Evolutionary conservation across 2,113 vertebrate genomes (phyloP).

Genomic region (Otolemur garnettii): DNA sequence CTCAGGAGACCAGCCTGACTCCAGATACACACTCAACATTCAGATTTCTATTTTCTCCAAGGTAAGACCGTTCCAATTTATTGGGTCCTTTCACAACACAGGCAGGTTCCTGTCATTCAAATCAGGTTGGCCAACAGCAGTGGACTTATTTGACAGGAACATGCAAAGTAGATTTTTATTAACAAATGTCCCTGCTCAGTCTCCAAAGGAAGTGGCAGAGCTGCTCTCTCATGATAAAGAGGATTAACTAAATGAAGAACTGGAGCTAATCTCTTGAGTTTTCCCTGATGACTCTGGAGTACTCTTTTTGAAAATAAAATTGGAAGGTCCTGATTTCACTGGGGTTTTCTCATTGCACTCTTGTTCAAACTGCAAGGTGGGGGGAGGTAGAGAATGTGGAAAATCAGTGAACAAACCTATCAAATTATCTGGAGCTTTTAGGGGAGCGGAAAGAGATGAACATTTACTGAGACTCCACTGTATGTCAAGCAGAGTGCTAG

Average conservation of each 20-base stretch:
- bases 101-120: slow-evolving; percentile 58
- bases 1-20: slow-evolving; percentile 35
- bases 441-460: not conserved
- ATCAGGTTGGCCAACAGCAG: slow-evolving; percentile 35
- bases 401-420: not conserved
- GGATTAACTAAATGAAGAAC: slow-evolving; percentile 45
- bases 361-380: not conserved
- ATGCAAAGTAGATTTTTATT: slow-evolving; percentile 50
- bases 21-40: not conserved
- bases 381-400: not conserved
- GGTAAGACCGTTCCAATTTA: not conserved
- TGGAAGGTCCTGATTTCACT: not conserved
- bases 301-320: slow-evolving; percentile 57
- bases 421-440: not conserved
- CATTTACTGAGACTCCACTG: not conserved
- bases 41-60: slow-evolving; percentile 39
- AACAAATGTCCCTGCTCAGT: slow-evolving; percentile 54
- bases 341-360: not conserved
- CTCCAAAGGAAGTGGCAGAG: slow-evolving; percentile 35
- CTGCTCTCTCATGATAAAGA: slow-evolving; percentile 59
- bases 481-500: not conserved
- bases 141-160: slow-evolving; percentile 6
- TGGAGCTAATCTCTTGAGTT: not conserved
- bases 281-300: slow-evolving; percentile 37
- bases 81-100: not conserved